phyloP scores from a whole-genome alignment of 2,888 invertebrate species.

The Branchipolynoe longqiensis region DNA sequence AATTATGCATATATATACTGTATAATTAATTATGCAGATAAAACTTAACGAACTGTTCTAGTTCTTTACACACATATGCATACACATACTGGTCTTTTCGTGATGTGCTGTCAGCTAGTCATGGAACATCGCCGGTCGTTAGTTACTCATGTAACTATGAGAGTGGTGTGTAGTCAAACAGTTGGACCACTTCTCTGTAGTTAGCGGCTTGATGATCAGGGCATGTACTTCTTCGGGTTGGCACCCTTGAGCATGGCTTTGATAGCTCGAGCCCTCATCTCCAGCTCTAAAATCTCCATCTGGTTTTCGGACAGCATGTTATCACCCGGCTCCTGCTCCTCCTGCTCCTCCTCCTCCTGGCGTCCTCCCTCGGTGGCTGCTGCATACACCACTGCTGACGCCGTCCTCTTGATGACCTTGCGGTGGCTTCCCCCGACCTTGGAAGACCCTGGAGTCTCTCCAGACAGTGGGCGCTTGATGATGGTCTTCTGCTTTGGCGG shows the following conservation, averaged over 20 bases:
- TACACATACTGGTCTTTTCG: too few species aligned
- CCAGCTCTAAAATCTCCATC: constrained; percentile 84
- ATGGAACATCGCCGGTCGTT: too few species aligned
- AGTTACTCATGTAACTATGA: too few species aligned
- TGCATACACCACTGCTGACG: not conserved
- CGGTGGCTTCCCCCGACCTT: not conserved
- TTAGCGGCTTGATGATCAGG: too few species aligned
- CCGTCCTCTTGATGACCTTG: constrained; percentile 42
- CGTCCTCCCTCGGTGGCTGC: not conserved
- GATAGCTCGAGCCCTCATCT: constrained; percentile 85
- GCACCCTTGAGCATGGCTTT: constrained; percentile 82
- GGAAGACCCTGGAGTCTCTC: not conserved
- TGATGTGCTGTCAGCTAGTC: too few species aligned
- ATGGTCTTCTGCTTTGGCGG: not conserved
- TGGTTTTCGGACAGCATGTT: constrained; percentile 72
- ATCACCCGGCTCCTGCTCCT: not conserved
- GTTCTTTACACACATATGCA: too few species aligned
- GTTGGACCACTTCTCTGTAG: too few species aligned
- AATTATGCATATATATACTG: too few species aligned
- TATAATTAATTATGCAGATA: too few species aligned
- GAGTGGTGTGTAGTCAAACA: too few species aligned
- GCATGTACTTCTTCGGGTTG: not conserved
- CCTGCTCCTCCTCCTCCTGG: not conserved
- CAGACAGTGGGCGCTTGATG: not conserved
- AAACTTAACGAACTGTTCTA: too few species aligned